Percentiles rank a stretch among this genome's conserved stretches.
These are phyloP conservation scores for Platycheirus rosarum DNA, from an alignment of 2,888 invertebrate species.

Conservation along the genomic window DNA sequence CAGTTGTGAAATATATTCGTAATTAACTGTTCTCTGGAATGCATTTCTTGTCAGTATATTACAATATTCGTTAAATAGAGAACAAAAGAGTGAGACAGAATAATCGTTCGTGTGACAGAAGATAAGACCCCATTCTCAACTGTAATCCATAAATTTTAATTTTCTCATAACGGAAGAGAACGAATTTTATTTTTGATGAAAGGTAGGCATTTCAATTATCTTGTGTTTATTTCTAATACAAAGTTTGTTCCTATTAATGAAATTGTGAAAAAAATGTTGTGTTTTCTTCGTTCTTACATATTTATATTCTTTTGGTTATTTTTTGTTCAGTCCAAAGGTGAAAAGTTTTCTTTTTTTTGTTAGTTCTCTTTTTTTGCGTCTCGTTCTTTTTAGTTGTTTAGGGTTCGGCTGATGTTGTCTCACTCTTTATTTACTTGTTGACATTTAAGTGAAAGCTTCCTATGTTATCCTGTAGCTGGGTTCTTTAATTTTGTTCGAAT, in stretches of 20 bases:
- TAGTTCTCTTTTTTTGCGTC: conserved; percentile 23
- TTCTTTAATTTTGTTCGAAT: background rate
- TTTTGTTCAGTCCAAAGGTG: conserved; percentile 58
- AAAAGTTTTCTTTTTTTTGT: conserved; percentile 13
- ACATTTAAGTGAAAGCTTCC: conserved; percentile 56
- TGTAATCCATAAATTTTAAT: background rate
- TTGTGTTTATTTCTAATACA: no score
- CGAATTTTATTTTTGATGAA: background rate
- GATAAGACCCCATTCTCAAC: background rate
- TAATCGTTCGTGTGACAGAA: conserved; percentile 28
- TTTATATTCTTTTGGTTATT: conserved; percentile 1
- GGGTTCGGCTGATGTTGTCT: conserved; percentile 11
- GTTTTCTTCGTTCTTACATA: background rate
- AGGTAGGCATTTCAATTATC: background rate
- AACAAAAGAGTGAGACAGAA: conserved; percentile 37
- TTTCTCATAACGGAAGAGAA: background rate
- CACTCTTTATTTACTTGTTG: conserved; percentile 61
- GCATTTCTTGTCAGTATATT: conserved; percentile 22
- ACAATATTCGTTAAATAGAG: conserved; percentile 16
- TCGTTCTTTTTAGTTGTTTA: conserved; percentile 21
- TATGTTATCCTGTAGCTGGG: background rate
- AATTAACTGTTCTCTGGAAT: background rate
- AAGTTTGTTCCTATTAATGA: no score
- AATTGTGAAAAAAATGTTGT: background rate
- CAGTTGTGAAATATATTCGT: background rate